phyloP scores from a whole-genome alignment of 1,140 invertebrate genomes.

The Drosophila sucinea region DNA sequence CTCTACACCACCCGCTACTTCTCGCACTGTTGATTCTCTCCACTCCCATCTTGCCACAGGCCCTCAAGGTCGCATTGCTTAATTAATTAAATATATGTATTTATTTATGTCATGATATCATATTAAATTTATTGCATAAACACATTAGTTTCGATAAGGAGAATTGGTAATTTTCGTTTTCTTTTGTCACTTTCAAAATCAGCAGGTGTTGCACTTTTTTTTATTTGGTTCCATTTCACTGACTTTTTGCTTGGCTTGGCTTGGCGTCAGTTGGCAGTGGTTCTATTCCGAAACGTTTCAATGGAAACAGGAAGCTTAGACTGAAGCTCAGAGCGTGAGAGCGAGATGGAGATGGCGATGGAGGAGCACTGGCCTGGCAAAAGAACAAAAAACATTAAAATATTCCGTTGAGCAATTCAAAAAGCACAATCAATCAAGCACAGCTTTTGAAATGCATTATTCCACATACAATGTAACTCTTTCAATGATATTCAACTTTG shows the following conservation, averaged over 20 bases:
- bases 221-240: constrained; percentile 55
- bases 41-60: neutral
- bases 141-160: constrained; percentile 37
- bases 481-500: constrained; percentile 6
- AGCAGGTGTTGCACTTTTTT: constrained; percentile 58
- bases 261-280: constrained; percentile 24
- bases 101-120: constrained; percentile 33
- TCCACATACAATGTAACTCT: neutral
- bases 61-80: constrained; percentile 45
- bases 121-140: constrained; percentile 59
- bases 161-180: constrained; percentile 48
- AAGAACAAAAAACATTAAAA: neutral
- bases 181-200: constrained; percentile 53
- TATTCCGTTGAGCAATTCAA: neutral
- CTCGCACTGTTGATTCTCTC: constrained; percentile 11
- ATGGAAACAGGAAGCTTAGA: constrained; percentile 5
- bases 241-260: constrained; percentile 37
- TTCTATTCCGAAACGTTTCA: constrained; percentile 2
- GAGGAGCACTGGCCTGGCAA: neutral
- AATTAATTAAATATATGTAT: constrained; percentile 50
- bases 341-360: no score
- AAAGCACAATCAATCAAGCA: constrained; percentile 7
- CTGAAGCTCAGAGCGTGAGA: neutral
- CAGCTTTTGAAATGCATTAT: constrained; percentile 3
- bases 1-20: neutral